phyloP scores from a whole-genome alignment of 1,140 invertebrate genomes.

The Tribolium castaneum region DNA sequence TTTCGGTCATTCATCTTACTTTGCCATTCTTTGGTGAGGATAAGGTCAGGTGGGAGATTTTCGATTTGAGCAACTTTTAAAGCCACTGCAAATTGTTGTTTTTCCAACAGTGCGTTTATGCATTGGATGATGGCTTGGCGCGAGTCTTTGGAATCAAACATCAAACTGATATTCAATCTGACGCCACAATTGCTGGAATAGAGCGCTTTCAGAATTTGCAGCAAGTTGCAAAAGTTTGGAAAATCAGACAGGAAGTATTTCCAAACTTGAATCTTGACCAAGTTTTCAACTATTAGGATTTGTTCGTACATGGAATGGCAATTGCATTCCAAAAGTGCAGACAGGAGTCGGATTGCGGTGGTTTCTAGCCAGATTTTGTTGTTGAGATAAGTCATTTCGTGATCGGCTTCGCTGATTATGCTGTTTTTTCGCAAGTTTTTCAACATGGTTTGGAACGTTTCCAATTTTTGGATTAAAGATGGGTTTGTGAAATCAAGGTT shows the following conservation, averaged over 20 bases:
- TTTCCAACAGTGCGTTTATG: conserved; percentile 66
- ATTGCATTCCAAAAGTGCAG: conserved; percentile 66
- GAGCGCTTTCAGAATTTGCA: conserved; percentile 67
- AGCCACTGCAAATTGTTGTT: conserved; percentile 68
- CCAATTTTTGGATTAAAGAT: conserved; percentile 49
- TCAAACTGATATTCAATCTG: conserved; percentile 60
- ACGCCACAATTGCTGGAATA: conserved; percentile 59
- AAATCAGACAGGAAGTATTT: conserved; percentile 66
- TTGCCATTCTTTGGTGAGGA: conserved; percentile 68
- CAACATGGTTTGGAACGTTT: conserved; percentile 50
- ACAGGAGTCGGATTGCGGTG: conserved; percentile 68
- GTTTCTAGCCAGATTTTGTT: conserved; percentile 68
- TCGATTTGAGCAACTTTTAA: conserved; percentile 69
- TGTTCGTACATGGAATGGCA: conserved; percentile 70
- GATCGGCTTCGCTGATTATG: conserved; percentile 55
- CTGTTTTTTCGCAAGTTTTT: conserved; percentile 53
- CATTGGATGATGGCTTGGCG: conserved; percentile 64
- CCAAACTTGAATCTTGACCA: conserved; percentile 47
- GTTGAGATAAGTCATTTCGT: conserved; percentile 58
- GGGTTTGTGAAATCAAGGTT: conserved; percentile 55
- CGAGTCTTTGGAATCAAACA: conserved; percentile 57
- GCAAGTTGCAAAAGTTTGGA: conserved; percentile 67
- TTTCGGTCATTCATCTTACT: conserved; percentile 62
- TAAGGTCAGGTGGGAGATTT: conserved; percentile 65
- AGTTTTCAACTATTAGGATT: conserved; percentile 54